phyloP scores from a whole-genome alignment of 2,888 invertebrate genomes.

The Cephus pygmeus region DNA sequence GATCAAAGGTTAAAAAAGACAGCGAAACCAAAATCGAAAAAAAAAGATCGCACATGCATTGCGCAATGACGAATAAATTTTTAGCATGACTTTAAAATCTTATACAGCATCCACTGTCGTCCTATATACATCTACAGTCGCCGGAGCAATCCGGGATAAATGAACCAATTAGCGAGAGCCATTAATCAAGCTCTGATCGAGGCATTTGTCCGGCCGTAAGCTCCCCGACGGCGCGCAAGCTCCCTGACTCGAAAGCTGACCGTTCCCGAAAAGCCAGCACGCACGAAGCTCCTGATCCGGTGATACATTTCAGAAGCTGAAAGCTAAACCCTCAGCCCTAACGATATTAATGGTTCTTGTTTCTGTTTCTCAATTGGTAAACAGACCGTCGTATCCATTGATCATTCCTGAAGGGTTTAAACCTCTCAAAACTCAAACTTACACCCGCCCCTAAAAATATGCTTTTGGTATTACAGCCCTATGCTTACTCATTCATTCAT shows the following conservation, averaged over 20 bases:
- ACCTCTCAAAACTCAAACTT: background rate
- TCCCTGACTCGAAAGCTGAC: background rate
- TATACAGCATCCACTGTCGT: background rate
- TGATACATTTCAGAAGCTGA: conserved; percentile 6
- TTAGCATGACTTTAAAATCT: background rate
- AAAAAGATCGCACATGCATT: background rate
- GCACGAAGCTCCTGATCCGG: conserved; percentile 1
- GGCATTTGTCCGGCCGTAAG: conserved; percentile 19
- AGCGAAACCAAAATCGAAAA: background rate
- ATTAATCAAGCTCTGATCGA: conserved; percentile 34
- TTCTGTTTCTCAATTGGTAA: background rate
- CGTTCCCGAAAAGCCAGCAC: background rate
- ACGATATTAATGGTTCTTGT: conserved; percentile 7
- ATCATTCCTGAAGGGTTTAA: background rate
- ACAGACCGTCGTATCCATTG: background rate
- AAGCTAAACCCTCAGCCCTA: background rate
- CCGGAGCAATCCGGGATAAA: conserved; percentile 26
- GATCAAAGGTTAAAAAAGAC: background rate
- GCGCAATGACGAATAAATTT: no score
- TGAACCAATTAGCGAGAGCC: conserved; percentile 30
- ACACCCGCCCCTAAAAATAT: background rate
- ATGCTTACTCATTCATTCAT: background rate
- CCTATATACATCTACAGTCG: background rate
- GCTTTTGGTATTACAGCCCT: background rate
- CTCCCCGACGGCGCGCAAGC: background rate